phyloP scores from a whole-genome alignment of 2,888 invertebrate species.

The Leptarthrus brevirostris region DNA sequence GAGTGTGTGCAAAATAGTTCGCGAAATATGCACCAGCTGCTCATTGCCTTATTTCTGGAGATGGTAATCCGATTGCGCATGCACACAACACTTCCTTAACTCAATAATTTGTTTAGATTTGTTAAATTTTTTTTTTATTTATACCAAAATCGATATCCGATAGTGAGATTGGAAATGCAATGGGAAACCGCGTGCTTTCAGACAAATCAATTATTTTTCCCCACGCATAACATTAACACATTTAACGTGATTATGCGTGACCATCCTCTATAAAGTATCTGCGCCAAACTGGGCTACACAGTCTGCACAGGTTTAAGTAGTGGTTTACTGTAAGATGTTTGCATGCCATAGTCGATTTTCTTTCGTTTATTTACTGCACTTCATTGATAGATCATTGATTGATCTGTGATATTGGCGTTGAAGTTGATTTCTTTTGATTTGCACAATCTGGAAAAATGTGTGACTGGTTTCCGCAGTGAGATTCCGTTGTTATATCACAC shows the following conservation, averaged over 20 bases:
- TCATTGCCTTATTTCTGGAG: background rate
- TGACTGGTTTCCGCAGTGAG: background rate
- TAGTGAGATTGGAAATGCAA: background rate
- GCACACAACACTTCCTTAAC: background rate
- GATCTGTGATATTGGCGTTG: background rate
- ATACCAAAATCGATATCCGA: background rate
- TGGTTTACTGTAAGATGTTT: background rate
- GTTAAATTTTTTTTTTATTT: too few relatives aligned
- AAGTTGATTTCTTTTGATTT: background rate
- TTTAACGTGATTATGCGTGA: background rate
- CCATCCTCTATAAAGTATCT: too few relatives aligned
- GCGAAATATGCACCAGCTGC: background rate
- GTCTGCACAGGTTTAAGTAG: background rate
- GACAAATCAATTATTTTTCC: conserved; percentile 22
- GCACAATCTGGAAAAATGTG: background rate
- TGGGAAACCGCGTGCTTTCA: background rate
- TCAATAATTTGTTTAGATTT: background rate
- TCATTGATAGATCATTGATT: background rate
- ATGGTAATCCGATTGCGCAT: background rate
- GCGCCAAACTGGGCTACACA: background rate
- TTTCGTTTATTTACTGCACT: background rate
- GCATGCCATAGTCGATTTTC: background rate
- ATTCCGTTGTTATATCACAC: background rate
- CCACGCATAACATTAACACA: conserved; percentile 10
- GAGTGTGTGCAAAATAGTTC: background rate